Conservation (phyloP, 2,113 vertebrate species). For the Brachyhypopomus occidentalis region DNA sequence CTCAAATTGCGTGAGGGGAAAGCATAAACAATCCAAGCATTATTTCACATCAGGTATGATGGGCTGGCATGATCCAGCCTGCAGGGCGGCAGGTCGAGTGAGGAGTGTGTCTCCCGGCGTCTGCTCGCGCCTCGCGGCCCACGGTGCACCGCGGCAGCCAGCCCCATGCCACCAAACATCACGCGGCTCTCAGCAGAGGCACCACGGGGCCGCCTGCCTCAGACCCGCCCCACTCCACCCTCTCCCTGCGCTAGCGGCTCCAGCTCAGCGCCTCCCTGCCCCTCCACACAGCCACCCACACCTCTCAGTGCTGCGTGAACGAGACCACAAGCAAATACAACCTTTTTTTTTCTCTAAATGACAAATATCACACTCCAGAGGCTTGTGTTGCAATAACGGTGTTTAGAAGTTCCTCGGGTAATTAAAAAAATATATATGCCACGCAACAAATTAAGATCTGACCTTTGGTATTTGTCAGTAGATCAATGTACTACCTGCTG, state of each 20-base stretch:
- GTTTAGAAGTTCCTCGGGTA: neutral
- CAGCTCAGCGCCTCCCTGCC: slow-evolving; percentile 7
- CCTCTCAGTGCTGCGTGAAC: no score
- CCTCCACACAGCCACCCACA: neutral
- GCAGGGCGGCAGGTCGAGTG: slow-evolving; percentile 38
- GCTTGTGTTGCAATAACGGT: neutral
- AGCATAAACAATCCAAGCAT: slow-evolving; percentile 40
- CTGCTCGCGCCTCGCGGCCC: slow-evolving; percentile 21
- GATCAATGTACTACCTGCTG: neutral
- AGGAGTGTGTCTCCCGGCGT: slow-evolving; percentile 40
- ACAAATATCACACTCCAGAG: neutral
- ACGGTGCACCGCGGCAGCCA: slow-evolving; percentile 37
- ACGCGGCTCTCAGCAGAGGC: slow-evolving; percentile 63
- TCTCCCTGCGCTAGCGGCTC: slow-evolving; percentile 51
- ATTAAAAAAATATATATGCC: slow-evolving; percentile 19
- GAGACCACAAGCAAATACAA: neutral
- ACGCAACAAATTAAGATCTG: neutral
- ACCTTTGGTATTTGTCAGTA: neutral
- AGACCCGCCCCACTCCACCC: slow-evolving; percentile 48
- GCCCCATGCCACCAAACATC: slow-evolving; percentile 62
- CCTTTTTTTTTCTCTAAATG: neutral
- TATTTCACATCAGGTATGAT: slow-evolving; percentile 52
- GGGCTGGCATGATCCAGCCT: slow-evolving; percentile 43
- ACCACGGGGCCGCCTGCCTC: slow-evolving; percentile 52
- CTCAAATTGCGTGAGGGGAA: slow-evolving; percentile 54